Evolutionary conservation across 2,888 invertebrate genomes (phyloP).

Genomic region (Cotesia congregata): DNA sequence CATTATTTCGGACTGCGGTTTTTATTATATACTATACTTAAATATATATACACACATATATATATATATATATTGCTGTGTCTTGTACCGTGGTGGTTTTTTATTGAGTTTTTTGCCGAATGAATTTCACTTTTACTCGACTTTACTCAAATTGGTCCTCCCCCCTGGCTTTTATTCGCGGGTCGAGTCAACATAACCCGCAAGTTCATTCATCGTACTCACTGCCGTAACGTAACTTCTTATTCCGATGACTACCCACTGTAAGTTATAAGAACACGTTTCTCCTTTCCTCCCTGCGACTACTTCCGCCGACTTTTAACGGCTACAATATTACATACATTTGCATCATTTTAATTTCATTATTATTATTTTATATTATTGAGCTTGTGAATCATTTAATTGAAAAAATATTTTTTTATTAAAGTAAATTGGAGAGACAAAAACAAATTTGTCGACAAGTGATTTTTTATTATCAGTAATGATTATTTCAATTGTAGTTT

Average conservation of each 20-base stretch:
- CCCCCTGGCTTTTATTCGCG: slow-evolving; percentile 22
- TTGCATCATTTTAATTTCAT: slow-evolving; percentile 13
- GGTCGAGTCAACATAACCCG: slow-evolving; percentile 46
- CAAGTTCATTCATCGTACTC: slow-evolving; percentile 49
- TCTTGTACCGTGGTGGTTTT: not conserved
- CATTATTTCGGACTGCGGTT: not conserved
- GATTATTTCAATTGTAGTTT: no score
- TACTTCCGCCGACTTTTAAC: slow-evolving; percentile 51
- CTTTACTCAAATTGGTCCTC: not conserved
- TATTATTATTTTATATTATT: not conserved
- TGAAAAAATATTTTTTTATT: no score
- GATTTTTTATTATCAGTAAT: no score
- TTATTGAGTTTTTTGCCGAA: not conserved
- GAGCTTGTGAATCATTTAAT: no score
- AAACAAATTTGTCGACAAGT: no score
- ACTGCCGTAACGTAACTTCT: slow-evolving; percentile 49
- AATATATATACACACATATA: slow-evolving; percentile 4
- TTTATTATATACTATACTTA: slow-evolving; percentile 2
- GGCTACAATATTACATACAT: slow-evolving; percentile 9
- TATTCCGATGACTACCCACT: slow-evolving; percentile 24
- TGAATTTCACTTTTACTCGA: slow-evolving; percentile 16
- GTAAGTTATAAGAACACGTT: slow-evolving; percentile 45
- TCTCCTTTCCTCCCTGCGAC: slow-evolving; percentile 54
- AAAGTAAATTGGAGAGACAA: no score
- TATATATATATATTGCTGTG: slow-evolving; percentile 7